These are phyloP conservation scores for Cladopsammia gracilis DNA, from an alignment of 64 coral and sea anemone genomes.

Conservation along the genomic window DNA sequence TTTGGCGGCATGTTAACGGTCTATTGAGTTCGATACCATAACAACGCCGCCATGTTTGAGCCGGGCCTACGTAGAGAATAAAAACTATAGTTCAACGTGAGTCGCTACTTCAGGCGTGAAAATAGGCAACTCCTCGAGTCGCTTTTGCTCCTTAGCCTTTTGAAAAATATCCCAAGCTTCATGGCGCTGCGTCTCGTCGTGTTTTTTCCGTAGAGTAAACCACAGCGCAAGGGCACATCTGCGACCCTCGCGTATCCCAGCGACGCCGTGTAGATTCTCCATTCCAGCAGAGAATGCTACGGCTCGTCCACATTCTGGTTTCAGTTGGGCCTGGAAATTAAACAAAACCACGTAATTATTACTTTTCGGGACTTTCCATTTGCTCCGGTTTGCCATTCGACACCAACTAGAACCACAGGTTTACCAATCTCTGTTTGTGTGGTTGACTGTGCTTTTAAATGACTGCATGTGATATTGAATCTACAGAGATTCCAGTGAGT, in stretches of 20 bases:
- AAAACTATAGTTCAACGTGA: conserved; percentile 23
- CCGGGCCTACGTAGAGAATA: too few relatives aligned
- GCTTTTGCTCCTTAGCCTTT: conserved; percentile 45
- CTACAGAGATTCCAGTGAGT: too few relatives aligned
- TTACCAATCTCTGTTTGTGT: too few relatives aligned
- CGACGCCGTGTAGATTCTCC: conserved; percentile 96
- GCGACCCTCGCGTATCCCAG: conserved; percentile 77
- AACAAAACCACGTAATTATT: not conserved
- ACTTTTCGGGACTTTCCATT: not conserved
- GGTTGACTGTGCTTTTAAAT: too few relatives aligned
- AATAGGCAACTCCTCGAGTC: not conserved
- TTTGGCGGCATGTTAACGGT: too few relatives aligned
- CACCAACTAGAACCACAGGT: too few relatives aligned
- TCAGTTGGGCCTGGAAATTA: conserved; percentile 74
- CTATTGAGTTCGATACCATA: too few relatives aligned
- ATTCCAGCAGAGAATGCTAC: conserved; percentile 91
- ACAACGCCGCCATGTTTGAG: too few relatives aligned
- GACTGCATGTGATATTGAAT: too few relatives aligned
- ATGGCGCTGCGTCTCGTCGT: conserved; percentile 75
- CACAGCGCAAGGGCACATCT: conserved; percentile 92
- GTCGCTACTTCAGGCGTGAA: conserved; percentile 26
- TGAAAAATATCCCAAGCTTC: conserved; percentile 52
- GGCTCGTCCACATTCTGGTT: conserved; percentile 92
- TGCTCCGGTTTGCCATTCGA: too few relatives aligned
- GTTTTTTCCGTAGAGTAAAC: conserved; percentile 87